Evolutionary conservation across 2,888 invertebrate genomes (phyloP), one percentile per base, ranked within the genome.

Genomic region (Netelia melanura): DNA sequence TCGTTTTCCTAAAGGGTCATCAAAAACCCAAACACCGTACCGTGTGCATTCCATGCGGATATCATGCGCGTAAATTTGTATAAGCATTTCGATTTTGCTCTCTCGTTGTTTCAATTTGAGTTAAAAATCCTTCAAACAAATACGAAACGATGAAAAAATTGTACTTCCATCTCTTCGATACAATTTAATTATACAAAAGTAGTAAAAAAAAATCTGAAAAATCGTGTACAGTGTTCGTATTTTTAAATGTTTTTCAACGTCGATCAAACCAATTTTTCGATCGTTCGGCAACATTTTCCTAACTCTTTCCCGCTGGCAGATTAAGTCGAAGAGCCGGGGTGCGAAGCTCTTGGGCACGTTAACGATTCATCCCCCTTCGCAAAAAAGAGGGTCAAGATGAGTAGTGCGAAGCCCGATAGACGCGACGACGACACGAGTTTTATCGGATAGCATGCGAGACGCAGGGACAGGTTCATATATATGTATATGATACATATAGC

Each of bases 311-410:
- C 23, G 3, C 30, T 30, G 17, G n/a, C 3, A 6, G 58, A 58
- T 25, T 23, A 17, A 30, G 56, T 44, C 78, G 62, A 21, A 56
- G 67, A 44, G 65, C 17, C 43, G 8, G 38, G 17, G 23, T 23
- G 21, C 14, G n/a, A 30, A 62, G 62, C 43, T 68, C 56, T 75
- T n/a, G 58, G 43, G 61, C 5, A 44, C 67, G 76, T 84, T 75
- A 74, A 78, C 80, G 86, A 85, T 87, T 88, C 79, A 77, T 61
- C 62, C 68, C 75, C 71, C 56, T 61, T 79, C 54, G 70, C n/a
- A 56, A 65, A 71, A 52, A 90, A 89, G 86, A 89, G 88, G 88
- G 89, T 90, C 90, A 88, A 89, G 88, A 88, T 85, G 89, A 87
- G 83, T 81, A 52, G 81, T 68, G 84, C 84, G 85, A 90, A 90